Conservation (phyloP, 2,888 invertebrate genomes). For the Lepidocyrtinus sp. region DNA sequence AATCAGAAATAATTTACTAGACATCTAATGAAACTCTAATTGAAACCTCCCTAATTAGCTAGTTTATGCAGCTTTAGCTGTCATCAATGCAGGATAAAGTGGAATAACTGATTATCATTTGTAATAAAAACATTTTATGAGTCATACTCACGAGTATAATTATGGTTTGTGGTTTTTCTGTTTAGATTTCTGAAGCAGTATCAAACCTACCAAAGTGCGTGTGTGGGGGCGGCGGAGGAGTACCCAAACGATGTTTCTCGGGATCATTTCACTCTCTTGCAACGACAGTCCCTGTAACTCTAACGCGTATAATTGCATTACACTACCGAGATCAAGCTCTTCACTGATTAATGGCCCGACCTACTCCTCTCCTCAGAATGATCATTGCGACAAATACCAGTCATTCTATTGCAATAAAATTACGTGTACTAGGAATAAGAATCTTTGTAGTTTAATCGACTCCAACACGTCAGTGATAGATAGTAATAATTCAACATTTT, state of each 20-base stretch:
- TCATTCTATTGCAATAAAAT: conserved; percentile 20
- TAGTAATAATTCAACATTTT: conserved; percentile 6
- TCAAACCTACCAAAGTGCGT: background rate
- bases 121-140: too few relatives aligned
- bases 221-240: conserved; percentile 22
- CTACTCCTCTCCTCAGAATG: background rate
- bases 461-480: background rate
- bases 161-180: too few relatives aligned
- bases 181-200: too few relatives aligned
- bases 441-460: background rate
- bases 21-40: too few relatives aligned
- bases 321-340: conserved; percentile 14
- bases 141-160: too few relatives aligned
- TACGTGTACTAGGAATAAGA: conserved; percentile 14
- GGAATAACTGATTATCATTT: too few relatives aligned
- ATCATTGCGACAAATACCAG: background rate
- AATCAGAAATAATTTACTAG: too few relatives aligned
- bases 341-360: conserved; percentile 4
- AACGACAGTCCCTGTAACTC: conserved; percentile 17
- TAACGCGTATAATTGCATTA: background rate
- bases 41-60: too few relatives aligned
- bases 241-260: conserved; percentile 44
- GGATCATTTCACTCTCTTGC: conserved; percentile 21
- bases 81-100: too few relatives aligned
- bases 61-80: too few relatives aligned